Percentiles rank a stretch among this genome's conserved stretches.
phyloP scores from a whole-genome alignment of 2,113 vertebrate species.

The rabbit (Oryctolagus cuniculus) region DNA sequence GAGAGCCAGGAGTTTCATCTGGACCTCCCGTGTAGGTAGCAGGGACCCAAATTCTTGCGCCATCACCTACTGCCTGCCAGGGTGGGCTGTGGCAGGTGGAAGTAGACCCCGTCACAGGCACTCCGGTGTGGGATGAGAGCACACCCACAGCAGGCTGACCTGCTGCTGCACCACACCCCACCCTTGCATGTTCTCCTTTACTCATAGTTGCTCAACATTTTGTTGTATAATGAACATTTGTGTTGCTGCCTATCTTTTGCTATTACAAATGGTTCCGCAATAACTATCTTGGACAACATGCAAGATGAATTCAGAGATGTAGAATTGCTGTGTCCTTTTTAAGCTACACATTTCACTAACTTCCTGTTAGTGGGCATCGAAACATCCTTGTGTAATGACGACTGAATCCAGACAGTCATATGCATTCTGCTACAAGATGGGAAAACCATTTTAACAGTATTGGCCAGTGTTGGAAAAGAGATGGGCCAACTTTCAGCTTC shows the following conservation, averaged over 20 bases:
- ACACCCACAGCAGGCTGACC: too few species aligned
- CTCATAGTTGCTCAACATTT: neutral
- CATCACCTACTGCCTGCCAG: too few species aligned
- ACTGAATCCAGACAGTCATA: neutral
- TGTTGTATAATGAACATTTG: neutral
- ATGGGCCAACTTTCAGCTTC: neutral
- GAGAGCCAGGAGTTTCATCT: too few species aligned
- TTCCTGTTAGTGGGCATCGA: neutral
- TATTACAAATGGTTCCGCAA: neutral
- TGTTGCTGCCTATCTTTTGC: neutral
- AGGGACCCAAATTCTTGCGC: too few species aligned
- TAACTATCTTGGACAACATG: neutral
- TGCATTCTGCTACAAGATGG: neutral
- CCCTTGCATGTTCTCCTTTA: too few species aligned
- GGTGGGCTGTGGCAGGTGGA: too few species aligned
- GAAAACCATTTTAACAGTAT: neutral
- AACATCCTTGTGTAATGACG: neutral
- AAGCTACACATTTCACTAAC: neutral
- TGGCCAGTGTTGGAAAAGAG: neutral
- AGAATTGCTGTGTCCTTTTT: neutral
- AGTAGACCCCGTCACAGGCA: too few species aligned
- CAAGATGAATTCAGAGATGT: neutral
- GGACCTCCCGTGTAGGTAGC: too few species aligned
- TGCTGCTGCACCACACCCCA: too few species aligned
- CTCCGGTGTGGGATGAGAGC: too few species aligned